Percentiles rank a stretch among this genome's conserved stretches.
phyloP scores from a whole-genome alignment of 2,113 vertebrate species.

The Microcebus murinus region DNA sequence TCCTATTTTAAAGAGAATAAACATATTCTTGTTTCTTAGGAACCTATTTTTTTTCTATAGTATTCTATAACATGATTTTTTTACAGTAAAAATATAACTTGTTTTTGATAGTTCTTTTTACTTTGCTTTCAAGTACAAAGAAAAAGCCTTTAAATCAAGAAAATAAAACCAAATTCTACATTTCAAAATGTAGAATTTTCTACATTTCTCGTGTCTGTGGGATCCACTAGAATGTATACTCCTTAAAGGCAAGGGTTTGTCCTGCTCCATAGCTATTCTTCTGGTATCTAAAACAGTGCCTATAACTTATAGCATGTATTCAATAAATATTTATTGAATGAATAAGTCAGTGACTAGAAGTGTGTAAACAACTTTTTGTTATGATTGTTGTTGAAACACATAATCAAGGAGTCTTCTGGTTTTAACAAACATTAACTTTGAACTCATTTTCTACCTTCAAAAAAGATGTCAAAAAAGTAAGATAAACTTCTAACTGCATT shows the following conservation, averaged over 20 bases:
- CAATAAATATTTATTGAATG: not conserved
- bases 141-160: not conserved
- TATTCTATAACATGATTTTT: not conserved
- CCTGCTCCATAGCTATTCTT: not conserved
- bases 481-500: not conserved
- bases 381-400: not conserved
- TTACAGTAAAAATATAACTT: constrained; percentile 34
- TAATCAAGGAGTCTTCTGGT: not conserved
- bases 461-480: not conserved
- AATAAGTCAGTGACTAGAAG: not conserved
- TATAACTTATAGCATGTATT: not conserved
- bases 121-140: not conserved
- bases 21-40: not conserved
- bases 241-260: not conserved
- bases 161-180: constrained; percentile 5
- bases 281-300: not conserved
- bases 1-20: not conserved
- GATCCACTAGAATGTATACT: not conserved
- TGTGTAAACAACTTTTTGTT: not conserved
- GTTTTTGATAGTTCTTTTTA: not conserved
- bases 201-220: not conserved
- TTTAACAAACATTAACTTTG: not conserved
- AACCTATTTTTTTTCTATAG: not conserved
- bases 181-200: not conserved
- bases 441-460: not conserved